Evolutionary conservation across 2,888 invertebrate species (phyloP), one percentile per base, ranked within the genome.

Genomic region (Coremacera marginata): DNA sequence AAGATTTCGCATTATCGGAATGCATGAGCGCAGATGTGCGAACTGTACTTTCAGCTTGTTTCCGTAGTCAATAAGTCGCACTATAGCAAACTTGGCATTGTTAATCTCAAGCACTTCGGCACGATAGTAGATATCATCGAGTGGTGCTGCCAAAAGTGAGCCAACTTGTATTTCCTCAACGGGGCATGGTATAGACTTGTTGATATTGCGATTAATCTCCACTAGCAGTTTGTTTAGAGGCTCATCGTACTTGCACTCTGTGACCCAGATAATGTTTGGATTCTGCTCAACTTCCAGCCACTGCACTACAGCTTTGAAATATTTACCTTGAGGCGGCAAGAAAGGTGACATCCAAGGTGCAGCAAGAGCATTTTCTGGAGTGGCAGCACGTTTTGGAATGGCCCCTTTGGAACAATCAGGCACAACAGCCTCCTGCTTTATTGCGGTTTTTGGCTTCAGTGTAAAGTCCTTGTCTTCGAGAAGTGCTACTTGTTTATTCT

Each of bases 11-110:
- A 84, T 84, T 25, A 84, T 82, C 0, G 83, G 82, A 31, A 82
- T 84, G 0, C 84, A 80, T 2, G 81, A 67, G 31, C 80, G 82
- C 0, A 84, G 52, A 22, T 83, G 78, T 7, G 80, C 76, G 31
- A 78, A 80, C 14, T 80, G 34, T n/a, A 83, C 72, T 16, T 79
- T 76, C 22, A 83, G 70, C 16, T 81, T 70, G 76, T 84, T 84
- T 5, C 84, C 84, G 74, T 84, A 84, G 67, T 84, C 84, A 22
- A 84, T 81, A 5, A 84, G 79, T 22, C 82, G 82, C 9, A 84
- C 80, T 0, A 67, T 77, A 0, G 81, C 82, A 31, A 78, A 72
- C 49, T 82, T 75, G 7, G 76, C 62, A 1, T 70, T 34, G 11
- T n/a, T 67, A 0, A 1, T 52, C 11, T 79, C 76, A 16, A 80